Conservation (phyloP, 2,888 invertebrate species). For the Eilema caniola region DNA sequence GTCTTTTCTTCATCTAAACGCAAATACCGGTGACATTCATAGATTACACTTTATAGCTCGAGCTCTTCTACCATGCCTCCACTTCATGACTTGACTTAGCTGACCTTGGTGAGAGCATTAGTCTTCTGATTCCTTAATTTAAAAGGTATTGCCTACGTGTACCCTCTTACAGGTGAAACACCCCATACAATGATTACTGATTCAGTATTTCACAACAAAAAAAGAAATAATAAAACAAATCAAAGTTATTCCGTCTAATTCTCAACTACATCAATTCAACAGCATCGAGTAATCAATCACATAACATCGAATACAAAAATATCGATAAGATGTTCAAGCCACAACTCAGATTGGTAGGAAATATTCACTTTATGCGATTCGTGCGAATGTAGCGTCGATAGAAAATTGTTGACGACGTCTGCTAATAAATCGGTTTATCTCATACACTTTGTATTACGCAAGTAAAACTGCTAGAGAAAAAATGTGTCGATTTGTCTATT, state of each 20-base stretch:
- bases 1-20: no score
- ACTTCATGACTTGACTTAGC: no score
- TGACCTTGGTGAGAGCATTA: not conserved
- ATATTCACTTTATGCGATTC: conserved; percentile 69
- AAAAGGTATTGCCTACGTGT: no score
- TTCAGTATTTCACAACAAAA: no score
- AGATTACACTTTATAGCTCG: no score
- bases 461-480: conserved; percentile 8
- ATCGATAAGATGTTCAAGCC: conserved; percentile 19
- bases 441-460: conserved; percentile 20
- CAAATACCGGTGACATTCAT: no score
- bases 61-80: no score
- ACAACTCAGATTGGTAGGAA: conserved; percentile 44
- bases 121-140: no score
- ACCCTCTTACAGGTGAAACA: no score
- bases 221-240: no score
- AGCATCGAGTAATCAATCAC: not conserved
- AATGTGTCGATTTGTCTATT: not conserved
- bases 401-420: conserved; percentile 64
- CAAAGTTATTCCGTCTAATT: not conserved
- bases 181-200: no score
- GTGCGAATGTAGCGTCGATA: conserved; percentile 56
- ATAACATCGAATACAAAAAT: conserved; percentile 9
- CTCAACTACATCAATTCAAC: not conserved
- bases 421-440: conserved; percentile 70